These are phyloP conservation scores for Oreochromis spilurus DNA, from an alignment of 2,113 vertebrate genomes.

Conservation along the genomic window DNA sequence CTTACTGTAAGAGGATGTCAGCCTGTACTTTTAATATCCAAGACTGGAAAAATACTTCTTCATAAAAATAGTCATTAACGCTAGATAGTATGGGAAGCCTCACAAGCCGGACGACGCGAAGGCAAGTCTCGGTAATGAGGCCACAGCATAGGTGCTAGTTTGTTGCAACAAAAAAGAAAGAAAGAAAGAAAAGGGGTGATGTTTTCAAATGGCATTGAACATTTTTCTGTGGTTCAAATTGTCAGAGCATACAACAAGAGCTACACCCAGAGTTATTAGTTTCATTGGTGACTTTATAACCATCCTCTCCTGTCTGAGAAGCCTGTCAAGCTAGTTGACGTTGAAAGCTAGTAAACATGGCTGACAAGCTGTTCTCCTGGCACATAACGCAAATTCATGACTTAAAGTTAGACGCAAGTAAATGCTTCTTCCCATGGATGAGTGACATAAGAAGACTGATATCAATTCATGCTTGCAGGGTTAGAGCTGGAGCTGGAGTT, in stretches of 20 bases:
- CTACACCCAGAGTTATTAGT: background rate
- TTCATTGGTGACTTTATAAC: background rate
- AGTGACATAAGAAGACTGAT: background rate
- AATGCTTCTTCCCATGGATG: background rate
- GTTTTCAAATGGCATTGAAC: background rate
- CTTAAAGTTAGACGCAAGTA: background rate
- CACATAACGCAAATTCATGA: background rate
- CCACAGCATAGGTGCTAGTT: conserved; percentile 28
- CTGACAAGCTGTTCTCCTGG: background rate
- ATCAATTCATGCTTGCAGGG: background rate
- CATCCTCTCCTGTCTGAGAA: background rate
- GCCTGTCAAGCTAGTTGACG: background rate
- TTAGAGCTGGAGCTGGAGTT: background rate
- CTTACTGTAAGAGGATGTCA: conserved; percentile 41
- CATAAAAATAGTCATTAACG: conserved; percentile 69
- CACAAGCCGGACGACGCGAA: background rate
- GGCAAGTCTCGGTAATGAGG: conserved; percentile 19
- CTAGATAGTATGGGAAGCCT: conserved; percentile 16
- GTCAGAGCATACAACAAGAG: background rate
- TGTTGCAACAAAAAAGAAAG: background rate
- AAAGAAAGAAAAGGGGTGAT: background rate
- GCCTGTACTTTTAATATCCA: conserved; percentile 56
- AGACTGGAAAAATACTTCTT: conserved; percentile 71
- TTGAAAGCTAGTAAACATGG: background rate
- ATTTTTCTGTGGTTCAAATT: background rate